Evolutionary conservation across 2,888 invertebrate genomes (phyloP), one percentile per base, ranked within the genome.

Genomic region (Listrodromus nycthemerus): DNA sequence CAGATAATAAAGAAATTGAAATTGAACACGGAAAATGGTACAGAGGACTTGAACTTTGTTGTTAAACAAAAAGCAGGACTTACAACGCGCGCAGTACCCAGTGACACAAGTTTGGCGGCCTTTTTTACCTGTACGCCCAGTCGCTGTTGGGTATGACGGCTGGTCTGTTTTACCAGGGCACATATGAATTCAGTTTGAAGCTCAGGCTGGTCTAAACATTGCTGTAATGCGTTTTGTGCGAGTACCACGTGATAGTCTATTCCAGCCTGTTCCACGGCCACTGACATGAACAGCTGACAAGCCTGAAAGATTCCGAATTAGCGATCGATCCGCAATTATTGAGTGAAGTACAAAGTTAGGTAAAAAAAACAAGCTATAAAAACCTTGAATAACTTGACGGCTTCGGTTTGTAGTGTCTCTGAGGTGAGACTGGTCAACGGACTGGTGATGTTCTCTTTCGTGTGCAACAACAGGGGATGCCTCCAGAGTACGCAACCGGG

Each of bases 241-340:
- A 99, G 95, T 83, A 98, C 98, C 91, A 99, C 98, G 94, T 99
- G 99, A 94, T 99, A 98, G 94, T 99, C 99, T 89, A 99, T 97
- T 91, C 98, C 98, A 76, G 98, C 97, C 91, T 98, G 97, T 94
- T 99, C 98, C 88, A 99, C 97, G 63, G 98, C 97, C 86, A 99
- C 98, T 2, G 98, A 98, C 96, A 98, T 98, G 94, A 99, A 99
- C 87, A 99, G 95, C 92, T 99, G 98, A 88, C 98, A 97, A 93
- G 98, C 98, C 98, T 98, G 94, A 69, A 92, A 41, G 48, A 69
- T 33, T 33, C 27, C 19, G 24, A 63, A 61, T 19, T 16, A 30
- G 10, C 3, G 69, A 13, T 50, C 21, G 33, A n/a, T 50, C n/a
- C 16, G 41, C 41, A 16, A 16, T 45, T 16, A 16, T 45, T 45